These are phyloP conservation scores for Brachyrhaphis roseni DNA, from an alignment of 2,797 vertebrate genomes.

Conservation along the genomic window DNA sequence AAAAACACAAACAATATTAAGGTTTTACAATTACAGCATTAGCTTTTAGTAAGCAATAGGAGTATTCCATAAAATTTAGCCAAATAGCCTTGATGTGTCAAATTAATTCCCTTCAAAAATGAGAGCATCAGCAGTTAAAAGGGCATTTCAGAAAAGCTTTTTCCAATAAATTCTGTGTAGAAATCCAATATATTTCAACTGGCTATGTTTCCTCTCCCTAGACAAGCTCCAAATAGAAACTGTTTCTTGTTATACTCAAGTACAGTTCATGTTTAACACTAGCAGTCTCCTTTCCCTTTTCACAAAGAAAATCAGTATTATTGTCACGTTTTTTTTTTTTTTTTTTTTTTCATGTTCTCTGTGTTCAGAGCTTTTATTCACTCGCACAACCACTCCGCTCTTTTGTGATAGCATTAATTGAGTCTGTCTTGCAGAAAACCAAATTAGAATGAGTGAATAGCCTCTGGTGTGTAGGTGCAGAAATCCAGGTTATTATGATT, in stretches of 20 bases:
- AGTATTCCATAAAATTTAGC: not conserved
- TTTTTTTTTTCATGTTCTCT: not conserved
- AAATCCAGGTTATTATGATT: slow-evolving; percentile 71
- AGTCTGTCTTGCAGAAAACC: slow-evolving; percentile 72
- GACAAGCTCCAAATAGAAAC: not conserved
- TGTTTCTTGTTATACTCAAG: not conserved
- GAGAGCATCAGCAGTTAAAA: not conserved
- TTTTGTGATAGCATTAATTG: slow-evolving; percentile 66
- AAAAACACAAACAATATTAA: not conserved
- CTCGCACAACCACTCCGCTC: not conserved
- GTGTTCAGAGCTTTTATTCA: not conserved
- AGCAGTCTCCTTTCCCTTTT: not conserved
- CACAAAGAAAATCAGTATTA: not conserved
- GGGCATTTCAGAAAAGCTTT: not conserved
- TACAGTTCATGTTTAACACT: not conserved
- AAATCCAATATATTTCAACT: not conserved
- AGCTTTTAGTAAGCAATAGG: not conserved
- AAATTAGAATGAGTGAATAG: slow-evolving; percentile 80
- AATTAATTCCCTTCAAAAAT: not conserved
- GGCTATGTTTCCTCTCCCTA: not conserved
- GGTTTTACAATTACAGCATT: not conserved
- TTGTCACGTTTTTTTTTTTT: not conserved
- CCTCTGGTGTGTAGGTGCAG: slow-evolving; percentile 55
- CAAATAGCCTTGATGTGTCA: not conserved
- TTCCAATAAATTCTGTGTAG: not conserved